Base-by-base conservation (phyloP, 2,888 invertebrate genomes). In the Melanargia galathea region DNA sequence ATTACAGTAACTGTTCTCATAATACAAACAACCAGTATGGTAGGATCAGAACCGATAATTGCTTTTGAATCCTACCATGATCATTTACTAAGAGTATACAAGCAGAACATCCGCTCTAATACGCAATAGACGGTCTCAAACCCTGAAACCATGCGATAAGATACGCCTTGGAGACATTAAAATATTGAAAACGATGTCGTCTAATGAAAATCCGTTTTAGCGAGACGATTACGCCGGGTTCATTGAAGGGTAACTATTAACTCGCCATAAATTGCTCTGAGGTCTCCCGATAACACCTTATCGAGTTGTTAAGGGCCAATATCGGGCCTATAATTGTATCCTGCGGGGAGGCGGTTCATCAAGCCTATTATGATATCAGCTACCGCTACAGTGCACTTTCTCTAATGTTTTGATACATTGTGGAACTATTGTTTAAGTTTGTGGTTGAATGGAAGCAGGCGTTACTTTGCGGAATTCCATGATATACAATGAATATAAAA, bases 261-360 rank as follows among this genome's bases (percentile, higher is more conserved):
- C 84, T 84, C 79, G 74, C 81, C 79, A 85, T 87, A 86, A 88
- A 87, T 86, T 81, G 83, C 73, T 76, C 76, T 72, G 76, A 80
- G 83, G 84, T 76, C 76, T 74, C 70, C 82, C 79, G 88, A 88
- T 87, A 87, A 80, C 86, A 83, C 84, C 81, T 86, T 87, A 88
- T 88, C 89, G 85, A 82, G 82, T 79, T 81, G 84, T 85, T 83
- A 81, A 79, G 82, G 77, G 82, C 81, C 81, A 81, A 84, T 87
- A 88, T 88, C 84, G 84, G 83, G 33, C 80, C 81, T 78, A 81
- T 84, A 81, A 86, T 85, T 81, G 83, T 78, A 77, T 78, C 86
- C 83, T 79, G 81, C 79, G 83, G 84, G 78, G 73, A 75, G 73
- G 75, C 76, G 77, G 78, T 82, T 85, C 79, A 83, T 86, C 81